phyloP scores from a whole-genome alignment of 1,140 invertebrate species.

The Centruroides sculpturatus region DNA sequence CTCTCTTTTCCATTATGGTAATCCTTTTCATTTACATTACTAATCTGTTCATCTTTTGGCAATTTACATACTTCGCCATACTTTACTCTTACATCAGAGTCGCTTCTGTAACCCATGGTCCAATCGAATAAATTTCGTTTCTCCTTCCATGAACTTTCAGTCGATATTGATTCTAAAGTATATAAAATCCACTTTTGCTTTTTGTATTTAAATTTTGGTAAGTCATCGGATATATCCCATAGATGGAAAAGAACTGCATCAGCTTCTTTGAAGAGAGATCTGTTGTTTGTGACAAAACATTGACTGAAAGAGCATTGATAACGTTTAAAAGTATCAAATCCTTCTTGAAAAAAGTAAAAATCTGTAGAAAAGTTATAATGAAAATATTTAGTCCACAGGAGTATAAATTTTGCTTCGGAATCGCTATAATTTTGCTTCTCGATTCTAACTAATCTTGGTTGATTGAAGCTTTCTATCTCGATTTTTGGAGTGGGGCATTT shows the following conservation, averaged over 20 bases:
- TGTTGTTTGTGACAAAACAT: conserved; percentile 18
- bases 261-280: conserved; percentile 5
- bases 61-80: conserved; percentile 19
- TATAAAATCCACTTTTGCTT: conserved; percentile 22
- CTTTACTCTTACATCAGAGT: conserved; percentile 26
- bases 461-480: too few relatives aligned
- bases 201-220: conserved; percentile 4
- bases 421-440: too few relatives aligned
- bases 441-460: too few relatives aligned
- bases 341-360: conserved; percentile 10
- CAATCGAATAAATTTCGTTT: conserved; percentile 28
- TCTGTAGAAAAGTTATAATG: not conserved
- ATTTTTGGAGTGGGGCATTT: too few relatives aligned
- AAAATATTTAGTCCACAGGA: conserved; percentile 9
- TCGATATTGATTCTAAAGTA: conserved; percentile 19
- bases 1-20: conserved; percentile 24
- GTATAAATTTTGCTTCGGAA: not conserved
- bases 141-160: not conserved
- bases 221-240: conserved; percentile 4
- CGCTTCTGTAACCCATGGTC: conserved; percentile 33
- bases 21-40: not conserved
- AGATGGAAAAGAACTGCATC: conserved; percentile 21
- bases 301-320: conserved; percentile 15
- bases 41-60: too few relatives aligned
- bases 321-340: not conserved